Evolutionary conservation across 2,888 invertebrate species (phyloP).

Genomic region (Tinea semifulvella): DNA sequence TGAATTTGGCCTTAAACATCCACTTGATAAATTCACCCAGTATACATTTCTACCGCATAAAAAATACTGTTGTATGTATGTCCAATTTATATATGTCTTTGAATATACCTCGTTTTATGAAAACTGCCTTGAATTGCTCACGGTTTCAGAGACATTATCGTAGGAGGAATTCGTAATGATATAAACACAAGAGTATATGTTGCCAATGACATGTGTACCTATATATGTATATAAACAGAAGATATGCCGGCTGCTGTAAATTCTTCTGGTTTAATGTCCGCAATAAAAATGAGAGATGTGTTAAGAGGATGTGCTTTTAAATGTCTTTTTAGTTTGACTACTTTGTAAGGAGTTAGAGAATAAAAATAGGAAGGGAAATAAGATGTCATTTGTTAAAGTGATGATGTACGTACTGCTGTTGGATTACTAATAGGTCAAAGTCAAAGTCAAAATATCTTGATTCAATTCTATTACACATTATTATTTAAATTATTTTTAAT

Average conservation of each 20-base stretch:
- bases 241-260: conserved; percentile 8
- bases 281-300: conserved; percentile 10
- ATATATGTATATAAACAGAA: background rate
- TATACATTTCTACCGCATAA: too few species aligned
- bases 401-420: too few species aligned
- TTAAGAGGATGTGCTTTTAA: conserved; percentile 12
- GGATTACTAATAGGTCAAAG: too few species aligned
- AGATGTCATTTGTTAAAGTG: background rate
- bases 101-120: conserved; percentile 58
- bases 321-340: conserved; percentile 10
- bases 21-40: too few species aligned
- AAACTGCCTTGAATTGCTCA: conserved; percentile 44
- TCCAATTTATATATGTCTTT: too few species aligned
- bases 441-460: too few species aligned
- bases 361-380: conserved; percentile 7
- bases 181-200: background rate
- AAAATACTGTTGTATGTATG: too few species aligned
- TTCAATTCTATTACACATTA: too few species aligned
- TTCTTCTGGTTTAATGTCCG: conserved; percentile 9
- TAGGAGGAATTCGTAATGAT: conserved; percentile 32
- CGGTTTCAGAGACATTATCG: conserved; percentile 49
- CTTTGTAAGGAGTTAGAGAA: conserved; percentile 6
- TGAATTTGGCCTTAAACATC: too few species aligned
- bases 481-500: too few species aligned
- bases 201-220: background rate